A percentile compares a stretch with the other conserved stretches of the same genome.
Evolutionary conservation across 92 coral and sea anemone species (phyloP).

Genomic region (Virgularia gustaviana): DNA sequence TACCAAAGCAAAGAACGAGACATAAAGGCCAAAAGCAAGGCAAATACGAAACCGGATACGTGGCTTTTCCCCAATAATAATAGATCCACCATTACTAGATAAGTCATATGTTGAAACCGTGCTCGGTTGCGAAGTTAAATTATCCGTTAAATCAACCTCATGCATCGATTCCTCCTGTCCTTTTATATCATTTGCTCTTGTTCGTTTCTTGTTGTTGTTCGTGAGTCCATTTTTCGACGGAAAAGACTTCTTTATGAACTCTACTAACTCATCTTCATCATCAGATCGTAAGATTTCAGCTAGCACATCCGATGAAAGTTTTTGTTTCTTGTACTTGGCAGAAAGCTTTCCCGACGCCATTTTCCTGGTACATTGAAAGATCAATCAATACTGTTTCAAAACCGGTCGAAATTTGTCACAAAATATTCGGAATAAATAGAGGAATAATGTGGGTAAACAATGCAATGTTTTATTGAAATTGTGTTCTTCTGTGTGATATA

Average conservation of each 20-base stretch:
- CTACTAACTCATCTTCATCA: slow-evolving; percentile 90
- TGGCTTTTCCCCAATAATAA: slow-evolving; percentile 20
- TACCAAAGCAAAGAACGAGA: slow-evolving; percentile 89
- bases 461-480: too few species aligned
- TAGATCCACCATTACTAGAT: slow-evolving; percentile 19
- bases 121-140: slow-evolving; percentile 6
- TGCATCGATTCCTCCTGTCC: slow-evolving; percentile 39
- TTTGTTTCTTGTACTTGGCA: slow-evolving; percentile 50
- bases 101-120: slow-evolving; percentile 38
- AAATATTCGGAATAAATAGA: too few species aligned
- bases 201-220: slow-evolving; percentile 26
- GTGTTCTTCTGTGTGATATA: too few species aligned
- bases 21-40: slow-evolving; percentile 57
- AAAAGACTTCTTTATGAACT: slow-evolving; percentile 60
- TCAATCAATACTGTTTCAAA: too few species aligned
- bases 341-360: slow-evolving; percentile 10
- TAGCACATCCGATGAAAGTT: slow-evolving; percentile 65
- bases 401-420: too few species aligned
- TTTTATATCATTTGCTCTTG: slow-evolving; percentile 2
- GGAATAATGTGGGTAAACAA: too few species aligned
- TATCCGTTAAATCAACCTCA: slow-evolving; percentile 15
- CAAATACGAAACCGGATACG: slow-evolving; percentile 18
- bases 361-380: too few species aligned
- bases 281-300: slow-evolving; percentile 82
- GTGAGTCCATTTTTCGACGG: slow-evolving; percentile 10